These are phyloP conservation scores for Xestobium rufovillosum DNA, from an alignment of 2,888 invertebrate genomes.

Conservation along the genomic window DNA sequence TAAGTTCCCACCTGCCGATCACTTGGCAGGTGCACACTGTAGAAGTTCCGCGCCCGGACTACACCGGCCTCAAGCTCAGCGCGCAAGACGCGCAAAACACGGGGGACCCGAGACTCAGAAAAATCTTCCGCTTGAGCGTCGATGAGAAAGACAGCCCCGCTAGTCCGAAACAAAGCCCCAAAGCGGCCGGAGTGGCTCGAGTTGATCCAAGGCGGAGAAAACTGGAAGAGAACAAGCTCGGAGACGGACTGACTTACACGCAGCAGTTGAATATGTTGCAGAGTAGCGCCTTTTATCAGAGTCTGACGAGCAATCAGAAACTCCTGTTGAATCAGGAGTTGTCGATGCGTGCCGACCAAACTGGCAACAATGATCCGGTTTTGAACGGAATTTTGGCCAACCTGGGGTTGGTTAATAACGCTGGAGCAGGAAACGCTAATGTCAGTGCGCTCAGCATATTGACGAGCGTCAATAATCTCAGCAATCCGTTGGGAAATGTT, in stretches of 20 bases:
- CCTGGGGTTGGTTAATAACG: constrained; percentile 43
- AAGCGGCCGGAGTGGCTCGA: constrained; percentile 45
- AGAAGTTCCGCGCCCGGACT: constrained; percentile 67
- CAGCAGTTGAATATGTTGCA: constrained; percentile 59
- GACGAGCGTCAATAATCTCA: constrained; percentile 30
- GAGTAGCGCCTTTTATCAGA: constrained; percentile 63
- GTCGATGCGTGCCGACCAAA: constrained; percentile 49
- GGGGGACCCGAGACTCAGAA: constrained; percentile 67
- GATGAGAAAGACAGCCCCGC: constrained; percentile 55
- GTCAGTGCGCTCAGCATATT: constrained; percentile 41
- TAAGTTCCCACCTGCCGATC: constrained; percentile 69
- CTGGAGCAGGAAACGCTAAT: constrained; percentile 26
- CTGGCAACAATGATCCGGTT: constrained; percentile 51
- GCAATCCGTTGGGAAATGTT: constrained; percentile 16
- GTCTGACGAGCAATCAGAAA: constrained; percentile 63
- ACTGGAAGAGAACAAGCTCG: constrained; percentile 27
- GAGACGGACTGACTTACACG: constrained; percentile 43
- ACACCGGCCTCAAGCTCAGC: constrained; percentile 63
- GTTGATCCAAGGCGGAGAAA: constrained; percentile 40
- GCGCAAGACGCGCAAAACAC: constrained; percentile 64
- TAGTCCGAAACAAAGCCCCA: constrained; percentile 44
- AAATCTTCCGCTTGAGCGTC: constrained; percentile 61
- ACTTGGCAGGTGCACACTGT: constrained; percentile 54
- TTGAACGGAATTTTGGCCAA: constrained; percentile 58
- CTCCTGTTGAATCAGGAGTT: constrained; percentile 63